Base-by-base conservation (phyloP, 2,888 invertebrate genomes). In the Oscheius myriophilus region DNA sequence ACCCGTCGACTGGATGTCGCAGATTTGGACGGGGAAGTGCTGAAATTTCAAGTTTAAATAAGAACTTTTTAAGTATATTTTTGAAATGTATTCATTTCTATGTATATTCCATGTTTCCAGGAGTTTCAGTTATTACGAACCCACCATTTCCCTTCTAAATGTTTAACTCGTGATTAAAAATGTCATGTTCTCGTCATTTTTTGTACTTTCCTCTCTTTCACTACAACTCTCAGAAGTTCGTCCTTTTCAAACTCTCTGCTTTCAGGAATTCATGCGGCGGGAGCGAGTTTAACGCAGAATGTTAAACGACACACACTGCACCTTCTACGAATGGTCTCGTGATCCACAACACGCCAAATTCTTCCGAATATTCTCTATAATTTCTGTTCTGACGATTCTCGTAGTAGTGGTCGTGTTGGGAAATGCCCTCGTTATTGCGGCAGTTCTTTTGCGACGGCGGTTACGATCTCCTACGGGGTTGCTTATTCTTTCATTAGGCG, bases 401-500 rank as follows among this genome's bases (percentile, higher is more conserved):
- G 86, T 85, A 12, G 82, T 85, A 42, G 75, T 86, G 39, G 86
- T 86, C 26, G 86, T 86, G 42, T 73, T 85, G 26, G 86, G 86
- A 39, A 86, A 86, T 70, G 80, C 84, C n/a, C 72, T 86, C 11
- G 86, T 86, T 46, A 86, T 86, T 59, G 86, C 85, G 7, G 86
- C 86, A n/a, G 86, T 86, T 33, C 70, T 86, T 16, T 67, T 86
- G 11, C 75, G 86, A 53, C 58, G 86, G 25, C 73, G 86, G 39
- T 90, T 97, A 79, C 91, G 96, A 79, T 94, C 94, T 79, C 95
- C 96, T 82, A 96, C 96, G 74, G 96, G 97, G 88, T 91, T 94
- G 86, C 95, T 97, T 90, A 96, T 97, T 87, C 94, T 96, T 73
- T 96, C 95, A 55, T 90, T 97, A 86, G 96, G 96, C 0, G 93